These are phyloP conservation scores for Uropsilus gracilis DNA, from an alignment of 2,113 vertebrate species.

Conservation along the genomic window DNA sequence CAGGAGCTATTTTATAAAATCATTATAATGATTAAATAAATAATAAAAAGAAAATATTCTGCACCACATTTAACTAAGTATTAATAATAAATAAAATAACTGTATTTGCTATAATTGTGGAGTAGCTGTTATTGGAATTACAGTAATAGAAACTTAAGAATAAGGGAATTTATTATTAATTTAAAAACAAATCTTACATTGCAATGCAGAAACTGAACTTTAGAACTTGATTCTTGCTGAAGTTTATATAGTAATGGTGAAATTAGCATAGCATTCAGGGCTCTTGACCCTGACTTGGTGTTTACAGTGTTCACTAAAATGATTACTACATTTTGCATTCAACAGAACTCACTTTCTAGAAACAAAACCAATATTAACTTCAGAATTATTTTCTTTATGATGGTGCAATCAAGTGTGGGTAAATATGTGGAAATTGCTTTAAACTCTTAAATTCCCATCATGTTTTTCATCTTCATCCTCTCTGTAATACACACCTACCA, in stretches of 20 bases:
- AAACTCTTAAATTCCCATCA: neutral
- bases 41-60: neutral
- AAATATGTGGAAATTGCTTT: neutral
- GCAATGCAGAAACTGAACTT: neutral
- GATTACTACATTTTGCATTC: neutral
- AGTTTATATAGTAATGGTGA: neutral
- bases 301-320: neutral
- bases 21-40: neutral
- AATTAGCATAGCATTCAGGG: neutral
- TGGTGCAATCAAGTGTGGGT: neutral
- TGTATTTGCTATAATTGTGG: neutral
- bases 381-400: constrained; percentile 4
- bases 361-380: neutral
- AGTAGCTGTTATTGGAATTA: neutral
- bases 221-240: neutral
- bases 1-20: neutral
- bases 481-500: neutral
- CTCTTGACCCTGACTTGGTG: neutral
- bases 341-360: neutral
- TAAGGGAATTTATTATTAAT: neutral
- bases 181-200: constrained; percentile 5
- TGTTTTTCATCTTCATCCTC: neutral
- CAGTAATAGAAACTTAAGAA: neutral
- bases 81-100: neutral
- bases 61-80: neutral